Evolutionary conservation across 2,113 vertebrate species (phyloP), one percentile per base, ranked within the genome.

Genomic region (Polypterus senegalus): DNA sequence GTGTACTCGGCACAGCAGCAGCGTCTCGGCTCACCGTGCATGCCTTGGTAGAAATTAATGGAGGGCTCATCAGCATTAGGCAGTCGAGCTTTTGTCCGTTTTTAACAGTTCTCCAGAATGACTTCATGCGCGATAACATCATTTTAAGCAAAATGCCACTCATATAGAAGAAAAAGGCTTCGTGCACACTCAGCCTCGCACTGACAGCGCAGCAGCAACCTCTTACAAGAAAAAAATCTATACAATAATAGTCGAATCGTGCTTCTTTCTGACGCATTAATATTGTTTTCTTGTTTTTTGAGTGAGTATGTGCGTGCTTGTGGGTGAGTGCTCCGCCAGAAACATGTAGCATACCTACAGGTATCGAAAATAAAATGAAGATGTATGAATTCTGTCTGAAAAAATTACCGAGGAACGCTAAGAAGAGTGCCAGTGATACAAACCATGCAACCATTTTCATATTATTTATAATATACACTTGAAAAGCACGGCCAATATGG

Each of bases 91-190:
- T 49, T 66, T 68, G 61, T 66, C 71, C 73, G 71, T 73, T 27
- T 27, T 71, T 69, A 75, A 72, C 73, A 66, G 70, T 74, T 69
- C 72, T 72, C 65, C 71, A 72, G 65, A 62, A 76, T 78, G 69
- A 71, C 64, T 54, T 57, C 11, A 62, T 61, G 62, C 60, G 66
- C 62, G 62, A 69, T 77, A 69, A 78, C 68, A 73, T 69, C 27
- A 27, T 27, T 27, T 27, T 27, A 27, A 27, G 27, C 27, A 27
- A 27, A 27, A 27, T 27, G 27, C 27, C 27, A 27, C 27, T 27
- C 27, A 27, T 27, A 27, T 2, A 27, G 27, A 27, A 27, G 27
- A 27, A 27, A 27, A 27, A 27, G 27, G 27, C 27, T 27, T 27
- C 27, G 27, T 27, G 27, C 27, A 27, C 27, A 27, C 27, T 27